Evolutionary conservation across 2,797 vertebrate species (phyloP).

Genomic region (Myoxocephalus aenaeus): DNA sequence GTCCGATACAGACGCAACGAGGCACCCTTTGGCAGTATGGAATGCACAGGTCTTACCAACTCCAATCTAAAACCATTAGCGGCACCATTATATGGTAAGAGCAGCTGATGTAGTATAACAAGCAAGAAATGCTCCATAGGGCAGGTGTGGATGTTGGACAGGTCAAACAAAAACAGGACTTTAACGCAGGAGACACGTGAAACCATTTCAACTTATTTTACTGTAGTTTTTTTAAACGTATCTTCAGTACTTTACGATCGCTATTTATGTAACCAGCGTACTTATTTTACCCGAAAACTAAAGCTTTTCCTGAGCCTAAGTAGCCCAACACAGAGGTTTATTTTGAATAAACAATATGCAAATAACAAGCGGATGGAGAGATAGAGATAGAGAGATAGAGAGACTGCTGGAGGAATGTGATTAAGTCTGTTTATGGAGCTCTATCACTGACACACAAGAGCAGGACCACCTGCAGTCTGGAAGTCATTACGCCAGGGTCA

Average conservation of each 20-base stretch:
- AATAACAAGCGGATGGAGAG: neutral
- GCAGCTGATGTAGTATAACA: neutral
- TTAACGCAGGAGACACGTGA: neutral
- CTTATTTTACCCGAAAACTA: too few relatives aligned
- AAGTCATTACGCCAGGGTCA: conserved; percentile 96
- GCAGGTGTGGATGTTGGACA: neutral
- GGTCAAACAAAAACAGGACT: neutral
- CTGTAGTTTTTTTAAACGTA: too few relatives aligned
- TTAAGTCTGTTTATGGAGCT: conserved; percentile 84
- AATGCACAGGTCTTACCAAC: neutral
- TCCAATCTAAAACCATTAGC: neutral
- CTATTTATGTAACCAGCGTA: too few relatives aligned
- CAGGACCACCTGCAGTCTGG: conserved; percentile 96
- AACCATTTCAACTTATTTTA: neutral
- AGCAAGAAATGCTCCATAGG: neutral
- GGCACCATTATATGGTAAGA: neutral
- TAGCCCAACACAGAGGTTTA: too few relatives aligned
- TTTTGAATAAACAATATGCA: too few relatives aligned
- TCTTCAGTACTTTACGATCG: too few relatives aligned
- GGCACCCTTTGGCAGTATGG: neutral
- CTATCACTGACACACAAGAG: conserved; percentile 88
- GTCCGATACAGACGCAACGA: neutral
- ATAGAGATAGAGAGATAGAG: conserved; percentile 22
- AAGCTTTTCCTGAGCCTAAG: neutral
- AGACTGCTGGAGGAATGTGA: conserved; percentile 73